Conservation (phyloP, 2,888 invertebrate species). For the Caenorhabditis parvicauda region DNA sequence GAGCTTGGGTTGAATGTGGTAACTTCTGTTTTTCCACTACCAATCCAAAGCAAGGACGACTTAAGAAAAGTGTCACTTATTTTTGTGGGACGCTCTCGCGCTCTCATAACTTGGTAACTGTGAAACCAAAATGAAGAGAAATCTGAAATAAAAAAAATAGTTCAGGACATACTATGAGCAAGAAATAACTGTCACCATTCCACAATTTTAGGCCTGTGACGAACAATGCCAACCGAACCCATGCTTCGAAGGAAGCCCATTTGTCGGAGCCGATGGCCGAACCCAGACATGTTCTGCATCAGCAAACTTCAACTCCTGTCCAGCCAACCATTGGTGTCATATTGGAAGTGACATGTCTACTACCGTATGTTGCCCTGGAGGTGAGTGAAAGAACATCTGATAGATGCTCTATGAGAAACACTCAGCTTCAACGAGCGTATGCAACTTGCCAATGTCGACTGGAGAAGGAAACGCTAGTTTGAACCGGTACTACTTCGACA, state of each 20-base stretch:
- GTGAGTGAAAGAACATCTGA: constrained; percentile 12
- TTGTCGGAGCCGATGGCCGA: constrained; percentile 55
- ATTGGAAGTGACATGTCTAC: constrained; percentile 53
- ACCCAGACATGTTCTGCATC: constrained; percentile 57
- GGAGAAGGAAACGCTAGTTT: constrained; percentile 60
- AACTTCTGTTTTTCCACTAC: too few species aligned
- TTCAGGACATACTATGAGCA: too few species aligned
- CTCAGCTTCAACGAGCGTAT: constrained; percentile 53
- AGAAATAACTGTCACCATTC: not conserved
- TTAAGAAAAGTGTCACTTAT: too few species aligned
- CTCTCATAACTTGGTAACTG: too few species aligned
- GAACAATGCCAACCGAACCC: constrained; percentile 53
- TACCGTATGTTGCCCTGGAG: constrained; percentile 61
- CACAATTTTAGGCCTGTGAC: constrained; percentile 36
- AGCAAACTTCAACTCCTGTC: constrained; percentile 57
- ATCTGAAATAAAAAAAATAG: too few species aligned
- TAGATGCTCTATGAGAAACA: not conserved
- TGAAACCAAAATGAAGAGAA: too few species aligned
- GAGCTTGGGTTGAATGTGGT: too few species aligned
- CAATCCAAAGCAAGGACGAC: too few species aligned
- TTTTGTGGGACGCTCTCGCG: too few species aligned
- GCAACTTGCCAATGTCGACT: constrained; percentile 59
- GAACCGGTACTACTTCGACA: constrained; percentile 58
- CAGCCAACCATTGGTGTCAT: constrained; percentile 60
- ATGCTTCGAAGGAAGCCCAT: constrained; percentile 55